Percentiles rank a stretch among this genome's conserved stretches.
phyloP scores from a whole-genome alignment of 2,113 vertebrate genomes.

The Probosciger aterrimus region DNA sequence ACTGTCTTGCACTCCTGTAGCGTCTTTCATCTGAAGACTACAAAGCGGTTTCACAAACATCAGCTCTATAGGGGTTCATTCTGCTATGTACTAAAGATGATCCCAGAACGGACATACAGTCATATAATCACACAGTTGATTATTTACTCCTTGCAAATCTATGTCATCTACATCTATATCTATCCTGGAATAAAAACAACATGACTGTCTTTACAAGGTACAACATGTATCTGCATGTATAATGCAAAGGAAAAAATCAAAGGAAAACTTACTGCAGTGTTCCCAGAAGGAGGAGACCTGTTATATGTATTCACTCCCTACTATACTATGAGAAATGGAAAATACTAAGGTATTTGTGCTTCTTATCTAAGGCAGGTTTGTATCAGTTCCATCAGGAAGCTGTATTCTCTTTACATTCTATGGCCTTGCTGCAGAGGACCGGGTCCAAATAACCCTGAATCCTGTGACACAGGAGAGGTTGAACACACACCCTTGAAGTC shows the following conservation, averaged over 20 bases:
- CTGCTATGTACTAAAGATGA: background rate
- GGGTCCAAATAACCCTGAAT: background rate
- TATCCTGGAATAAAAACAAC: background rate
- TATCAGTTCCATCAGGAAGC: background rate
- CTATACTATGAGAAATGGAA: background rate
- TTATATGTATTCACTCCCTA: background rate
- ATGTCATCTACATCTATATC: background rate
- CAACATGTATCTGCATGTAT: background rate
- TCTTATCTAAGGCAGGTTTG: background rate
- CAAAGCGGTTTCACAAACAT: conserved; percentile 32
- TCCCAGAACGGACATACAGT: background rate
- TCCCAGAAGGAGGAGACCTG: background rate
- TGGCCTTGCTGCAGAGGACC: background rate
- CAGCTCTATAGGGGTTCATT: conserved; percentile 34
- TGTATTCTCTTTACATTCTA: background rate
- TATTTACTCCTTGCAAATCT: conserved; percentile 30
- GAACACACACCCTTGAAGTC: background rate
- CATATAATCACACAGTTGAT: background rate
- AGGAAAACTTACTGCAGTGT: background rate
- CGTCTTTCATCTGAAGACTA: conserved; percentile 49
- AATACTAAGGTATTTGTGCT: background rate
- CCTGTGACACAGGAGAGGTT: background rate
- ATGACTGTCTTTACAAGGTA: background rate
- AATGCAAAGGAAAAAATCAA: background rate
- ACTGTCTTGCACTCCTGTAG: conserved; percentile 36